Evolutionary conservation across 2,888 invertebrate genomes (phyloP).

Genomic region (Eristalinus aeneus): DNA sequence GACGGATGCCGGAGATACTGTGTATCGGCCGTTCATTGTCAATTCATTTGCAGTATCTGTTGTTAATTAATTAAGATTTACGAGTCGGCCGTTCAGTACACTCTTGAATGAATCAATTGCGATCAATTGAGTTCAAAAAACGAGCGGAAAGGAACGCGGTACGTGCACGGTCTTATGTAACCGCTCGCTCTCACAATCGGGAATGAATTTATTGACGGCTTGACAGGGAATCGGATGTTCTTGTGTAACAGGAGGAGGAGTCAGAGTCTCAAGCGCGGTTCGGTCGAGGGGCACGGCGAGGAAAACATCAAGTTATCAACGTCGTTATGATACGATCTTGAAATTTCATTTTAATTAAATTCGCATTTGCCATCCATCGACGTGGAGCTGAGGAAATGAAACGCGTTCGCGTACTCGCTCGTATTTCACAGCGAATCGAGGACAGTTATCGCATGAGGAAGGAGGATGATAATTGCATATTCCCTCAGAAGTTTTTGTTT

Average conservation of each 20-base stretch:
- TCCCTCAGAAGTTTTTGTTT: neutral
- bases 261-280: neutral
- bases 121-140: constrained; percentile 34
- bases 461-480: neutral
- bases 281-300: neutral
- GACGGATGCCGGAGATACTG: neutral
- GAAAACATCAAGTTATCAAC: constrained; percentile 22
- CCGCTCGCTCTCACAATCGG: neutral
- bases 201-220: neutral
- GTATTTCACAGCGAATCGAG: neutral
- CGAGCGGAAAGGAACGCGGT: neutral
- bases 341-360: constrained; percentile 28
- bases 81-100: constrained; percentile 21
- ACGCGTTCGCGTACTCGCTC: neutral
- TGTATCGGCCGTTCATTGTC: constrained; percentile 20
- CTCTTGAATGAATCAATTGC: constrained; percentile 53
- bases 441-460: neutral
- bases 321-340: constrained; percentile 7
- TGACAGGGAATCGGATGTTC: neutral
- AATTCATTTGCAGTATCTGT: constrained; percentile 43
- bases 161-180: neutral
- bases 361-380: neutral
- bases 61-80: constrained; percentile 55
- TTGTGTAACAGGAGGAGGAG: neutral
- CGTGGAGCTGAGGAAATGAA: neutral